Evolutionary conservation across 2,113 vertebrate species (phyloP).

Genomic region (Rhadina sibilatrix): DNA sequence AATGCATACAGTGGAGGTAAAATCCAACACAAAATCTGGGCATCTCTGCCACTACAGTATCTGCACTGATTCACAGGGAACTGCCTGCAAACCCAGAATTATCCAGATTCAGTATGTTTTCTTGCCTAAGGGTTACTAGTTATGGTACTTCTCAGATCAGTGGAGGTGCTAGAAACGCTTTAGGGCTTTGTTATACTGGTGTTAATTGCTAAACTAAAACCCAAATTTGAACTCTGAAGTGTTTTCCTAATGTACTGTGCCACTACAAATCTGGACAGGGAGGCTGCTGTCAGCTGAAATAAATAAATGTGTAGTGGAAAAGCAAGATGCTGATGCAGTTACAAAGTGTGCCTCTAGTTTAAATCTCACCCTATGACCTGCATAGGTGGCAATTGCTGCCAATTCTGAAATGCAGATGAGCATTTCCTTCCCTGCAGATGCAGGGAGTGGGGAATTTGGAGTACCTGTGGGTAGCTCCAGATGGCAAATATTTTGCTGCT

Average conservation of each 20-base stretch:
- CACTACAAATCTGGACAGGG: not conserved
- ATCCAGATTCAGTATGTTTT: not conserved
- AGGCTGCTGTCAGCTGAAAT: not conserved
- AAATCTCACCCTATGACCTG: not conserved
- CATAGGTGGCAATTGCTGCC: not conserved
- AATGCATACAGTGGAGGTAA: not conserved
- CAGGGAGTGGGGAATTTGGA: not conserved
- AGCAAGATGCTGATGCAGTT: not conserved
- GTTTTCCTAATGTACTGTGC: not conserved
- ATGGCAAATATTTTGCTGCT: not conserved
- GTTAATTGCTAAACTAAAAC: not conserved
- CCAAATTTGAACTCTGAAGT: slow-evolving; percentile 3
- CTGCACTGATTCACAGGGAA: not conserved
- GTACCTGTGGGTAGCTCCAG: slow-evolving; percentile 16
- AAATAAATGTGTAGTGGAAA: not conserved
- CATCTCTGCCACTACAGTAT: not conserved
- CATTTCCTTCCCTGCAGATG: slow-evolving; percentile 24
- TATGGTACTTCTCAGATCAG: not conserved
- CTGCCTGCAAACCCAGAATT: not conserved
- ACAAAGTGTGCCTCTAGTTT: not conserved
- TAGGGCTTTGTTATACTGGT: not conserved
- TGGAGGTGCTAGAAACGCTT: slow-evolving; percentile 17
- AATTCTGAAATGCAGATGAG: not conserved
- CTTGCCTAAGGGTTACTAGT: slow-evolving; percentile 21
- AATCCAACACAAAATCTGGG: not conserved